Evolutionary conservation across 1,140 invertebrate species (phyloP).

Genomic region (Cotesia glomerata): DNA sequence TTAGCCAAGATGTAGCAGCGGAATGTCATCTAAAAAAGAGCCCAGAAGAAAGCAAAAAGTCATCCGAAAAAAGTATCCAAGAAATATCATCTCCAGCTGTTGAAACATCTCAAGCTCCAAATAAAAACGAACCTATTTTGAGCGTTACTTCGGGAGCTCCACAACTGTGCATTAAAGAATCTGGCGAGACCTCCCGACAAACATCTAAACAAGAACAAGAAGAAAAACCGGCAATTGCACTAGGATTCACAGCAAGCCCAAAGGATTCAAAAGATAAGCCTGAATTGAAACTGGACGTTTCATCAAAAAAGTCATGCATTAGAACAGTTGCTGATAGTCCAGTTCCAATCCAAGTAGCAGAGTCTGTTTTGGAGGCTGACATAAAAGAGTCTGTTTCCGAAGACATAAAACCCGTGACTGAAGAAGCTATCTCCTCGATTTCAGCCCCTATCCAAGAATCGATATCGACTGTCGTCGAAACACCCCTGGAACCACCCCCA

Average conservation of each 20-base stretch:
- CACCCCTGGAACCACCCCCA: slow-evolving; percentile 41
- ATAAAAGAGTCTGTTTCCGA: slow-evolving; percentile 52
- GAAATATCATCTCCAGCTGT: neutral
- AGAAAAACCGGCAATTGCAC: neutral
- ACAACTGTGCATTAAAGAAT: slow-evolving; percentile 1
- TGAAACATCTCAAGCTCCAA: neutral
- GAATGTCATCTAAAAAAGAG: too few species aligned
- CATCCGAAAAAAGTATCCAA: neutral
- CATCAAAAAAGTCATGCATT: slow-evolving; percentile 7
- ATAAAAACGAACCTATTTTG: neutral
- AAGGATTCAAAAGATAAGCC: neutral
- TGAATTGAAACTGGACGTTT: neutral
- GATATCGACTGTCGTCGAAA: slow-evolving; percentile 30
- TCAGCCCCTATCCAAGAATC: slow-evolving; percentile 47
- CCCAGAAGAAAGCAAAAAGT: neutral
- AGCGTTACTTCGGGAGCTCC: neutral
- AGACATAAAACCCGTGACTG: slow-evolving; percentile 40
- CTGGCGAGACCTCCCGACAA: neutral
- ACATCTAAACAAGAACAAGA: slow-evolving; percentile 5
- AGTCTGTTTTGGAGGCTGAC: slow-evolving; percentile 55
- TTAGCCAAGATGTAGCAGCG: too few species aligned
- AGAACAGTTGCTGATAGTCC: slow-evolving; percentile 31
- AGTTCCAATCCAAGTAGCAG: slow-evolving; percentile 59
- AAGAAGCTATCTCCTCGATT: slow-evolving; percentile 51
- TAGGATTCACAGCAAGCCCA: neutral